phyloP scores from a whole-genome alignment of 2,797 vertebrate species.

The Schizopygopsis malacanthus region DNA sequence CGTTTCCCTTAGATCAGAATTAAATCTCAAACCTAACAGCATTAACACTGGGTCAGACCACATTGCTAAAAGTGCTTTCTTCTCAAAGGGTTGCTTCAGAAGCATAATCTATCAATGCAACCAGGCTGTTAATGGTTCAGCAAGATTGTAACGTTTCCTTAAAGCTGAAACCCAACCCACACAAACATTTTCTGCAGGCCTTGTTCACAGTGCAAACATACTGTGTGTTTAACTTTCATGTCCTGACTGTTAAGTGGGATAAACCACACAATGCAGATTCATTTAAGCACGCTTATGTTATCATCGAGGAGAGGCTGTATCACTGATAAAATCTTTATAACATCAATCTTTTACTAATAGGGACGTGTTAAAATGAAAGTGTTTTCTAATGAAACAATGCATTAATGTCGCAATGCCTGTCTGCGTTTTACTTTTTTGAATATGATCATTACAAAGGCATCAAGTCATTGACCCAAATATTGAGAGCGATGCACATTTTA shows the following conservation, averaged over 20 bases:
- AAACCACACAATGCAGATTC: not conserved
- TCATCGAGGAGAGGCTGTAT: not conserved
- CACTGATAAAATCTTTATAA: not conserved
- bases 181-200: not conserved
- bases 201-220: not conserved
- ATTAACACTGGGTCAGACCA: not conserved
- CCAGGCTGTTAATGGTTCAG: not conserved
- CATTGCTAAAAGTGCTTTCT: not conserved
- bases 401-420: not conserved
- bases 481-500: not conserved
- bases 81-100: not conserved
- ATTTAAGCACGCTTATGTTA: not conserved
- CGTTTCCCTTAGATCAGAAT: not conserved
- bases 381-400: conserved; percentile 2
- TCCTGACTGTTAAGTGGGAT: not conserved
- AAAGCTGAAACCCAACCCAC: not conserved
- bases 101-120: not conserved
- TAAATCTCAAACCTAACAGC: not conserved
- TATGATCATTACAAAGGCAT: not conserved
- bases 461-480: not conserved
- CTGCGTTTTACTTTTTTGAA: not conserved
- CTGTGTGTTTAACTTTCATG: not conserved
- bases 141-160: not conserved
- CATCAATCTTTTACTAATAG: not conserved
- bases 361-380: not conserved